Evolutionary conservation across 2,888 invertebrate species (phyloP).

Genomic region (Phortica magna): DNA sequence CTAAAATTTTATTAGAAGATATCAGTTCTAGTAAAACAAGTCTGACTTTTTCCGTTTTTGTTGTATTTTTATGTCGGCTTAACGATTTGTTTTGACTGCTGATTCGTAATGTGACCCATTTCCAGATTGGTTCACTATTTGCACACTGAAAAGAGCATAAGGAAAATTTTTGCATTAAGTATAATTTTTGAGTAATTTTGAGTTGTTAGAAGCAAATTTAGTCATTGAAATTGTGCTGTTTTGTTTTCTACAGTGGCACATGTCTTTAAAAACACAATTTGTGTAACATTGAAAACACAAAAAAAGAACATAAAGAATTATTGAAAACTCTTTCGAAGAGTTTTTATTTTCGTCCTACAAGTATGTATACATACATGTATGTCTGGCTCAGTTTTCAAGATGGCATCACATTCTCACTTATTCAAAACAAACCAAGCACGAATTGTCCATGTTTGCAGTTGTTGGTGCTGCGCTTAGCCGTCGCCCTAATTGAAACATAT

Average conservation of each 20-base stretch:
- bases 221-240: too few relatives aligned
- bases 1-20: slow-evolving; percentile 68
- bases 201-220: too few relatives aligned
- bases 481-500: slow-evolving; percentile 64
- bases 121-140: slow-evolving; percentile 45
- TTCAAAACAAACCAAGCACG: slow-evolving; percentile 7
- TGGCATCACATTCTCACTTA: slow-evolving; percentile 48
- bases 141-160: not conserved
- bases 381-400: slow-evolving; percentile 58
- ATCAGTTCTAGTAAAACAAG: slow-evolving; percentile 41
- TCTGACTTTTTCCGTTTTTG: slow-evolving; percentile 27
- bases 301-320: not conserved
- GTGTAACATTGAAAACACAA: not conserved
- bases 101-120: slow-evolving; percentile 54
- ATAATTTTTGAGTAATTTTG: too few relatives aligned
- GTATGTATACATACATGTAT: not conserved
- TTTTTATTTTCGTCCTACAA: not conserved
- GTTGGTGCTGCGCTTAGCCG: slow-evolving; percentile 17
- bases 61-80: slow-evolving; percentile 68
- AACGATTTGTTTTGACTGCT: slow-evolving; percentile 75
- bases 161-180: too few relatives aligned
- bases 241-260: not conserved
- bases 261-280: not conserved
- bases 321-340: not conserved
- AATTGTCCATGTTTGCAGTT: slow-evolving; percentile 25